These are phyloP conservation scores for Zalophus californianus DNA, from an alignment of 2,797 vertebrate species.

Conservation along the genomic window DNA sequence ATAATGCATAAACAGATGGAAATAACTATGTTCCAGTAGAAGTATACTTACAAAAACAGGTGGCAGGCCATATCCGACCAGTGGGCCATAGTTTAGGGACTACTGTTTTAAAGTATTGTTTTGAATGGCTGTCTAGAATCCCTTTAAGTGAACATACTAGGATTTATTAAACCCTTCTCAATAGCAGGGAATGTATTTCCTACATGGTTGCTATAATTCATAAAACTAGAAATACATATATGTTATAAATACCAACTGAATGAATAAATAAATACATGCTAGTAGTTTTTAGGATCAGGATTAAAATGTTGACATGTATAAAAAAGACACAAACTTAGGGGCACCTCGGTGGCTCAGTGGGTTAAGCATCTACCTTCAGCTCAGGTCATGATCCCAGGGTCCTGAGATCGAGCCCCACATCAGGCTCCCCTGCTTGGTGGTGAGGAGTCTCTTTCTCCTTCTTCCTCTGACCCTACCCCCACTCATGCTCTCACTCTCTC, in stretches of 20 bases:
- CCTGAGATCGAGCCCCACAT: not conserved
- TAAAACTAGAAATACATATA: not conserved
- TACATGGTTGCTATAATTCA: not conserved
- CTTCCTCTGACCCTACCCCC: not conserved
- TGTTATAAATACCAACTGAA: not conserved
- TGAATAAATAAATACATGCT: not conserved
- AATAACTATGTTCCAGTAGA: not conserved
- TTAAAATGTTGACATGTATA: not conserved
- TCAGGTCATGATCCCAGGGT: not conserved
- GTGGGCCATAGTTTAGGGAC: not conserved
- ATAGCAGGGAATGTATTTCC: not conserved
- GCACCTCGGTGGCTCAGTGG: not conserved
- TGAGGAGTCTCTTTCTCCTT: not conserved
- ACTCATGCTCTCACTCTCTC: not conserved
- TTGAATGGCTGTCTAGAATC: not conserved
- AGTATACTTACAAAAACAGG: conserved; percentile 5
- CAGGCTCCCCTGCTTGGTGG: not conserved
- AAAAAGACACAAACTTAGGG: not conserved
- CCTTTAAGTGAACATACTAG: not conserved
- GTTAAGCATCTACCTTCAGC: not conserved
- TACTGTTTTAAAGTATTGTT: not conserved
- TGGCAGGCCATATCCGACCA: not conserved
- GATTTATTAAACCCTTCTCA: not conserved
- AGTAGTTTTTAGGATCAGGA: not conserved
- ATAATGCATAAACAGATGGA: not conserved